These are phyloP conservation scores for Coenonympha glycerion DNA, from an alignment of 2,888 invertebrate genomes.

Conservation along the genomic window DNA sequence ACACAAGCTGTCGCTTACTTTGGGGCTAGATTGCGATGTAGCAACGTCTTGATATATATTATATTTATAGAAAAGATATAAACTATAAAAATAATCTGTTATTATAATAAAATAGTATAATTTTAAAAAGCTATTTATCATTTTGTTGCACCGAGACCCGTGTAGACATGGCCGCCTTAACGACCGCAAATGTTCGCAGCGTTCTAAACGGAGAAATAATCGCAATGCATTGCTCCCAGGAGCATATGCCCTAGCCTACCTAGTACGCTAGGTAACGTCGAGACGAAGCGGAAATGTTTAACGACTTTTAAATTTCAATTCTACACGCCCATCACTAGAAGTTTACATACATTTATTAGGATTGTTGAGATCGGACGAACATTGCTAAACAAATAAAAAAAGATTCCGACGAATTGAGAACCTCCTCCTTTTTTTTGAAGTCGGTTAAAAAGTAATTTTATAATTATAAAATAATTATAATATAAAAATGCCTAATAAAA, in stretches of 20 bases:
- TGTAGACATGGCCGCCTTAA: slow-evolving; percentile 49
- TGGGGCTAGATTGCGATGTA: no score
- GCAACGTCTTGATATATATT: no score
- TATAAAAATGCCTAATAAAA: no score
- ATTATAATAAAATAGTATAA: slow-evolving; percentile 13
- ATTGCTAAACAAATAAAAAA: background rate
- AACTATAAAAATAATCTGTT: no score
- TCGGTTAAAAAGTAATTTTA: no score
- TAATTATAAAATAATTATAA: no score
- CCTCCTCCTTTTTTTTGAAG: no score
- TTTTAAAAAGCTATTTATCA: slow-evolving; percentile 20
- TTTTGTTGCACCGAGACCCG: slow-evolving; percentile 27
- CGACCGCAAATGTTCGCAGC: slow-evolving; percentile 52
- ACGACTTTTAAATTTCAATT: slow-evolving; percentile 26
- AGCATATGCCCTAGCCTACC: slow-evolving; percentile 36
- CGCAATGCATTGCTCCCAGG: slow-evolving; percentile 49
- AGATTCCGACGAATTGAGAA: no score
- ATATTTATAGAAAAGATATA: no score
- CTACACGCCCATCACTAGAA: background rate
- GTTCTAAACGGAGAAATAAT: slow-evolving; percentile 60
- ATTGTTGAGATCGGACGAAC: no score
- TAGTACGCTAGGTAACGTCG: slow-evolving; percentile 36
- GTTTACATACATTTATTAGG: no score
- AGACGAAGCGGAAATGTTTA: slow-evolving; percentile 30
- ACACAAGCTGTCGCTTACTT: no score